These are phyloP conservation scores for Polypterus senegalus DNA, from an alignment of 2,113 vertebrate species.

Conservation along the genomic window DNA sequence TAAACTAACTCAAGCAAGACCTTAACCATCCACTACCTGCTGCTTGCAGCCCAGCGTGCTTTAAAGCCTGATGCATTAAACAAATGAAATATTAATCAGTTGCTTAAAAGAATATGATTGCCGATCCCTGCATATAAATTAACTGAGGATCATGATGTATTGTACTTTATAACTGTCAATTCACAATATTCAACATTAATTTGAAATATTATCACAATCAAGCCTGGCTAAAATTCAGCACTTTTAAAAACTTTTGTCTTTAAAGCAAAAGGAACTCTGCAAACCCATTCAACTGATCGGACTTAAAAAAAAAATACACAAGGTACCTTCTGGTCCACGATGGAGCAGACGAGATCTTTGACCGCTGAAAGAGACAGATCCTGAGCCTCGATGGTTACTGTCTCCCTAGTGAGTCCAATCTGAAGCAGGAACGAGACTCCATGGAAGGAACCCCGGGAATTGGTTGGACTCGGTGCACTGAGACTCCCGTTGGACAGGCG, in stretches of 20 bases:
- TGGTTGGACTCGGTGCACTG: conserved; percentile 76
- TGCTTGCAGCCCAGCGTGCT: too few species aligned
- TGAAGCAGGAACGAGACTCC: conserved; percentile 88
- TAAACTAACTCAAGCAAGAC: too few species aligned
- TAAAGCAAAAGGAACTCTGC: conserved; percentile 1
- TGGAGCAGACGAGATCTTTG: conserved; percentile 90
- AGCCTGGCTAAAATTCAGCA: conserved; percentile 14
- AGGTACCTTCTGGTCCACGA: conserved; percentile 95
- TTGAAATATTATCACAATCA: too few species aligned
- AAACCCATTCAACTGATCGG: conserved; percentile 13
- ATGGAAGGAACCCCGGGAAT: conserved; percentile 78
- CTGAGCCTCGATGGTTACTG: conserved; percentile 82
- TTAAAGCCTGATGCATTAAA: too few species aligned
- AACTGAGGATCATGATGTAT: too few species aligned
- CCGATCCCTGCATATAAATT: too few species aligned
- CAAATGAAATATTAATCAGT: too few species aligned
- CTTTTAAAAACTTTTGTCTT: not conserved
- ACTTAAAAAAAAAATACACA: conserved; percentile 14
- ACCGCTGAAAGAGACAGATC: conserved; percentile 84
- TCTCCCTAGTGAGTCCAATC: conserved; percentile 90
- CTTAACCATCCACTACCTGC: too few species aligned
- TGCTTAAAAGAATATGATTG: too few species aligned
- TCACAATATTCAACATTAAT: too few species aligned
- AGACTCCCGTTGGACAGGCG: conserved; percentile 87
- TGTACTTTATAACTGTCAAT: too few species aligned